These are phyloP conservation scores for Anguilla marmorata DNA, from an alignment of 2,797 vertebrate genomes.

Conservation along the genomic window DNA sequence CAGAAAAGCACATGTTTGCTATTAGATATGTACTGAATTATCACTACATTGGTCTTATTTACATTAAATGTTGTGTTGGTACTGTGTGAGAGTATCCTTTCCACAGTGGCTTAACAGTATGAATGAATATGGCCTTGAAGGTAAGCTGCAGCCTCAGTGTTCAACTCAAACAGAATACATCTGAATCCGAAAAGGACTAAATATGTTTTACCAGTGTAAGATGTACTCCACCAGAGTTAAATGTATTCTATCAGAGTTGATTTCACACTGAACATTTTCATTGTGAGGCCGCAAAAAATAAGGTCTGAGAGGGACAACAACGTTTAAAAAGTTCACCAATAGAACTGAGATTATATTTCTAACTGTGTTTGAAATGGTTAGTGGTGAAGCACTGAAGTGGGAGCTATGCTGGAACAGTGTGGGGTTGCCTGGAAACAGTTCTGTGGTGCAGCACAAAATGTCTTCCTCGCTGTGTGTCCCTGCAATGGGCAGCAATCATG, in stretches of 20 bases:
- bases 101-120: neutral
- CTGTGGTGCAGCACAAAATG: conserved; percentile 37
- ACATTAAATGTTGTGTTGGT: neutral
- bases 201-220: neutral
- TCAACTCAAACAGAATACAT: neutral
- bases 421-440: conserved; percentile 25
- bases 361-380: conserved; percentile 13
- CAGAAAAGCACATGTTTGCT: conserved; percentile 11
- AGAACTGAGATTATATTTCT: neutral
- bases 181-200: neutral
- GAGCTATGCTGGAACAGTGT: conserved; percentile 23
- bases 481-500: neutral
- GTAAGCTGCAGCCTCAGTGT: neutral
- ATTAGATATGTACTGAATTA: conserved; percentile 13
- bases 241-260: neutral
- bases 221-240: neutral
- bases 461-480: conserved; percentile 31
- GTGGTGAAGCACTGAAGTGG: neutral
- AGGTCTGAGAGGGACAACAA: neutral
- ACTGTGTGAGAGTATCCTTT: neutral
- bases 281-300: neutral
- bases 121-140: neutral
- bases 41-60: neutral
- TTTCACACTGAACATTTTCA: neutral
- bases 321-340: neutral